A percentile compares a stretch with the other conserved stretches of the same genome.
phyloP scores from a whole-genome alignment of 1,140 invertebrate genomes.

The Hylaeus anthracinus region DNA sequence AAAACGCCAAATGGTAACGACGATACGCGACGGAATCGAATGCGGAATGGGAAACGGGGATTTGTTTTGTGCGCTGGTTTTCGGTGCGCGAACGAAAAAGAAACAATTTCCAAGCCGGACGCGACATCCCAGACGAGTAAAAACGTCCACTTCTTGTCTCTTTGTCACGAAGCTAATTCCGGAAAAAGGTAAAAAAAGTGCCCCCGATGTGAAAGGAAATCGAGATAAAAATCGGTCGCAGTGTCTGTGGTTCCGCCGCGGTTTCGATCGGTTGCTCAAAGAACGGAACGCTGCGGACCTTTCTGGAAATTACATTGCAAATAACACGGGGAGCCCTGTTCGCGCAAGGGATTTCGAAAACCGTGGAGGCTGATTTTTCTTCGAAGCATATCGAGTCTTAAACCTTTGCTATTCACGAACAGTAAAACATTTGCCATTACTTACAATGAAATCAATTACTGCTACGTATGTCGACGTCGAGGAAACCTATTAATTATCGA shows the following conservation, averaged over 20 bases:
- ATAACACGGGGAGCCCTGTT: too few species aligned
- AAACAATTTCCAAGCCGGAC: constrained; percentile 59
- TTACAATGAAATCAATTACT: too few species aligned
- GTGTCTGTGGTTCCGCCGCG: background rate
- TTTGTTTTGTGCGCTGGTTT: constrained; percentile 67
- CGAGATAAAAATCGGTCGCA: constrained; percentile 39
- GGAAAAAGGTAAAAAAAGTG: background rate
- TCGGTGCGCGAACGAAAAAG: constrained; percentile 50
- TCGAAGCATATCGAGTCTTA: too few species aligned
- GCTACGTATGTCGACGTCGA: too few species aligned
- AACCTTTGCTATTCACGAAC: too few species aligned
- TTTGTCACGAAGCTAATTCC: constrained; percentile 55
- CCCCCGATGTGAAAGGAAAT: constrained; percentile 43
- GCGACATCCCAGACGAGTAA: constrained; percentile 48
- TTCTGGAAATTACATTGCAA: background rate
- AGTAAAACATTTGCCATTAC: too few species aligned
- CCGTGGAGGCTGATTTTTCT: too few species aligned
- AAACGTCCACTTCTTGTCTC: constrained; percentile 51
- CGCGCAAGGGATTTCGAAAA: too few species aligned
- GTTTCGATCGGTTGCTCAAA: constrained; percentile 7
- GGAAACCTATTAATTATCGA: too few species aligned
- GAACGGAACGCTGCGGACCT: background rate
- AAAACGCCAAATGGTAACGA: constrained; percentile 79
- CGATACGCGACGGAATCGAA: constrained; percentile 66
- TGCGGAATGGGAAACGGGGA: constrained; percentile 65